These are phyloP conservation scores for Urophycis tenuis DNA, from an alignment of 2,797 vertebrate genomes.

Conservation along the genomic window DNA sequence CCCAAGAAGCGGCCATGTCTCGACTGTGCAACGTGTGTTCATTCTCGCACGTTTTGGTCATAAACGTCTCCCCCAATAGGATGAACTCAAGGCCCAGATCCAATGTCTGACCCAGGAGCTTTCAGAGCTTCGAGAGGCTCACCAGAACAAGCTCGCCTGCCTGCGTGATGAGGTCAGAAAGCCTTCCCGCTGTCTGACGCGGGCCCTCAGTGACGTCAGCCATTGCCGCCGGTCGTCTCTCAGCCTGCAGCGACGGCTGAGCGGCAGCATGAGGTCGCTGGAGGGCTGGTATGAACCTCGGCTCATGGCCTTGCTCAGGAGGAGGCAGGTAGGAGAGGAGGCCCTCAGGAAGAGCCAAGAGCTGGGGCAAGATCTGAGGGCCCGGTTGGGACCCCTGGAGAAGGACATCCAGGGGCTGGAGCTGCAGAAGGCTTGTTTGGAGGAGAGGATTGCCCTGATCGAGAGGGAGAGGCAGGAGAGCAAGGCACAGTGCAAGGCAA, in stretches of 20 bases:
- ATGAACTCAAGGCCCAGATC: slow-evolving; percentile 68
- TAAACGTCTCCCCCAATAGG: slow-evolving; percentile 39
- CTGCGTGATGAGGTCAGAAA: slow-evolving; percentile 58
- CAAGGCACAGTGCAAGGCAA: slow-evolving; percentile 66
- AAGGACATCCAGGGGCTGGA: slow-evolving; percentile 68
- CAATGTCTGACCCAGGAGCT: slow-evolving; percentile 70
- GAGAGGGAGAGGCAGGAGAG: slow-evolving; percentile 74
- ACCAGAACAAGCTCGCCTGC: slow-evolving; percentile 67
- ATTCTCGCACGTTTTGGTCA: slow-evolving; percentile 20
- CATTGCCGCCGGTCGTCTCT: slow-evolving; percentile 75
- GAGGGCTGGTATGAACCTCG: slow-evolving; percentile 83
- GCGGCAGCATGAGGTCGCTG: slow-evolving; percentile 68
- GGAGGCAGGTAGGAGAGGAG: slow-evolving; percentile 69
- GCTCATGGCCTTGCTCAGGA: slow-evolving; percentile 74
- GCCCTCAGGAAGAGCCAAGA: slow-evolving; percentile 74
- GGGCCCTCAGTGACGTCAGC: slow-evolving; percentile 73
- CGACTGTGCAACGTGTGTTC: neutral
- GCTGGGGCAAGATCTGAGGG: slow-evolving; percentile 70
- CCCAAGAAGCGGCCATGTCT: too few species aligned
- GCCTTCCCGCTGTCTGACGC: slow-evolving; percentile 56
- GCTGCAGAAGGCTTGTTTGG: slow-evolving; percentile 73
- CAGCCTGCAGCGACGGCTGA: slow-evolving; percentile 78
- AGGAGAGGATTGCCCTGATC: slow-evolving; percentile 74
- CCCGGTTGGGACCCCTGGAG: slow-evolving; percentile 71
- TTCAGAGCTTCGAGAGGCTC: slow-evolving; percentile 63